Conservation (phyloP, 2,888 invertebrate genomes). For the Campoplex nolae region DNA sequence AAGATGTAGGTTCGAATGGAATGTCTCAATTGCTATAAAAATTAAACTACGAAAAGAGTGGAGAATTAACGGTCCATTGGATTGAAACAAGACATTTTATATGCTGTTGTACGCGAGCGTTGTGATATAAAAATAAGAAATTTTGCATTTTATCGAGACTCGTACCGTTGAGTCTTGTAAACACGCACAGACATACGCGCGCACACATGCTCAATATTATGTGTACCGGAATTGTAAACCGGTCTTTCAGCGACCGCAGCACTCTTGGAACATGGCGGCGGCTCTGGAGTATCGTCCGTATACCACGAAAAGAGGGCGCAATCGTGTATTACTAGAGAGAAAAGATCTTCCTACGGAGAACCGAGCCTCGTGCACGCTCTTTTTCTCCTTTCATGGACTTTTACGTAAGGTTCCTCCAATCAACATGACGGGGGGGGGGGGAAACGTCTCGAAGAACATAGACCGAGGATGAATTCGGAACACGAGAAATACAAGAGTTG, state of each 20-base stretch:
- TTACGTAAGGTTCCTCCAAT: not conserved
- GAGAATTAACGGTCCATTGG: constrained; percentile 6
- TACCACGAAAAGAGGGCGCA: constrained; percentile 42
- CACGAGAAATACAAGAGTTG: constrained; percentile 6
- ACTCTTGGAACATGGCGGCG: not conserved
- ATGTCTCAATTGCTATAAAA: constrained; percentile 5
- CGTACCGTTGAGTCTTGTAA: constrained; percentile 1
- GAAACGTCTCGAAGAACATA: not conserved
- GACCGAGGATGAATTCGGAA: not conserved
- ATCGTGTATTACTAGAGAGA: constrained; percentile 39
- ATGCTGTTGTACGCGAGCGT: not conserved
- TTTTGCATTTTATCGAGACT: constrained; percentile 29
- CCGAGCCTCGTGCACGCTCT: not conserved
- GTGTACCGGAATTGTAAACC: constrained; percentile 55
- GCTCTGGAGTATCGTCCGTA: not conserved
- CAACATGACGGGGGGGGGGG: not conserved
- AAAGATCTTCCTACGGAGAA: constrained; percentile 11
- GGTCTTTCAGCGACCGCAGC: constrained; percentile 47
- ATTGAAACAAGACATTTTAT: constrained; percentile 2
- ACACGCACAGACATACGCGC: not conserved
- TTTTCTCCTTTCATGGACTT: constrained; percentile 26
- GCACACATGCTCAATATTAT: not conserved
- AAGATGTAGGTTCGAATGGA: not conserved
- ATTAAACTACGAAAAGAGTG: not conserved
- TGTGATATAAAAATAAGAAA: not conserved